phyloP scores from a whole-genome alignment of 2,113 vertebrate species.

The Aegypius monachus region DNA sequence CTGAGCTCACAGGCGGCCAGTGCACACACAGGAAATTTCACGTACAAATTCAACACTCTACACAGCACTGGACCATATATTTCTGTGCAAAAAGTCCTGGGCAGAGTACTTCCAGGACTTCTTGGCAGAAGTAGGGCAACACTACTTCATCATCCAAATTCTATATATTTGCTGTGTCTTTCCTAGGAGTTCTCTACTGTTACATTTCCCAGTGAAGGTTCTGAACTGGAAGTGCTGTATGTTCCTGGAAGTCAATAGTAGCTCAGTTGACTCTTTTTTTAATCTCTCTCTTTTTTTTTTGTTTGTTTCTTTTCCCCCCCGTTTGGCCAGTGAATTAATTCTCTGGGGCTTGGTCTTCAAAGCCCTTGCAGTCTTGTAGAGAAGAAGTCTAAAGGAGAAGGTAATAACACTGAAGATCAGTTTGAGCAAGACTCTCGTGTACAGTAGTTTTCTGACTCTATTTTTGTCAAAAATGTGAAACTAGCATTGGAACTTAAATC shows the following conservation, averaged over 20 bases:
- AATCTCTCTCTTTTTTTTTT: no score
- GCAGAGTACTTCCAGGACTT: neutral
- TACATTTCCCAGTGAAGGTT: neutral
- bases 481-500: neutral
- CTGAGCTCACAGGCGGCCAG: neutral
- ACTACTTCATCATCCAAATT: neutral
- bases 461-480: neutral
- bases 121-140: neutral
- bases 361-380: neutral
- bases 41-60: neutral
- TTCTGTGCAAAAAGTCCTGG: neutral
- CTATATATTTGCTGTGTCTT: neutral
- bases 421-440: neutral
- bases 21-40: neutral
- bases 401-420: neutral
- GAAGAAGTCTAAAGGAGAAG: neutral
- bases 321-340: neutral
- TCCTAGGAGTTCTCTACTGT: neutral
- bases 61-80: neutral
- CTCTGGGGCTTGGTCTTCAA: neutral
- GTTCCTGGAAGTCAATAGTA: neutral
- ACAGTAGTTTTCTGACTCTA: neutral
- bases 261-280: neutral
- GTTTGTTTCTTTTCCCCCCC: no score
- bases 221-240: neutral